These are phyloP conservation scores for Agelas oroides DNA, from an alignment of 37 sponge, comb jelly and placozoan species.

Conservation along the genomic window DNA sequence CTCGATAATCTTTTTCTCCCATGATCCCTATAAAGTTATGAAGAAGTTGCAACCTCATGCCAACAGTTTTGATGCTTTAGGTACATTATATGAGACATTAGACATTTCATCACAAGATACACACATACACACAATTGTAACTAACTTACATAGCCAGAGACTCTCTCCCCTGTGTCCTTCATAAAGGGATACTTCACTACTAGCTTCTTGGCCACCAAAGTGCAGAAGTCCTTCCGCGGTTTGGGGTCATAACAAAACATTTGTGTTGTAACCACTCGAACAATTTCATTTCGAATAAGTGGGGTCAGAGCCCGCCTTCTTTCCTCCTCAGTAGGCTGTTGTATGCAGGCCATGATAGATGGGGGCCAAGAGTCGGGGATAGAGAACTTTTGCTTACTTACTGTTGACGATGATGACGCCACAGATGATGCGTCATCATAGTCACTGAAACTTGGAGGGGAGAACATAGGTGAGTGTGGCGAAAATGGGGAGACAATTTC, in stretches of 20 bases:
- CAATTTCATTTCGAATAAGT: constrained; percentile 25
- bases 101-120: too few relatives aligned
- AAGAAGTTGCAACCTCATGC: neutral
- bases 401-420: constrained; percentile 24
- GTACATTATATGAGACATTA: too few relatives aligned
- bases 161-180: constrained; percentile 38
- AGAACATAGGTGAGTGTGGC: neutral
- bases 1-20: constrained; percentile 46
- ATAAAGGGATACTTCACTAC: constrained; percentile 38
- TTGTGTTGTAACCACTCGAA: constrained; percentile 24
- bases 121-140: neutral
- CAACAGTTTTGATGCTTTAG: neutral
- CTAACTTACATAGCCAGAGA: constrained; percentile 45
- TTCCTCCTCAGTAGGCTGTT: neutral
- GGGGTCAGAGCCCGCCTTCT: neutral
- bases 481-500: neutral
- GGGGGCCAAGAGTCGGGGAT: constrained; percentile 41
- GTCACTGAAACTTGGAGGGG: constrained; percentile 7
- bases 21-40: constrained; percentile 26
- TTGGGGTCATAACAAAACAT: constrained; percentile 33
- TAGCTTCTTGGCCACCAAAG: constrained; percentile 42
- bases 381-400: constrained; percentile 8
- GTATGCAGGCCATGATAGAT: constrained; percentile 15
- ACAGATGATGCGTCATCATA: constrained; percentile 28
- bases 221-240: constrained; percentile 30